These are phyloP conservation scores for Melipona bicolor DNA, from an alignment of 2,888 invertebrate species.

Conservation along the genomic window DNA sequence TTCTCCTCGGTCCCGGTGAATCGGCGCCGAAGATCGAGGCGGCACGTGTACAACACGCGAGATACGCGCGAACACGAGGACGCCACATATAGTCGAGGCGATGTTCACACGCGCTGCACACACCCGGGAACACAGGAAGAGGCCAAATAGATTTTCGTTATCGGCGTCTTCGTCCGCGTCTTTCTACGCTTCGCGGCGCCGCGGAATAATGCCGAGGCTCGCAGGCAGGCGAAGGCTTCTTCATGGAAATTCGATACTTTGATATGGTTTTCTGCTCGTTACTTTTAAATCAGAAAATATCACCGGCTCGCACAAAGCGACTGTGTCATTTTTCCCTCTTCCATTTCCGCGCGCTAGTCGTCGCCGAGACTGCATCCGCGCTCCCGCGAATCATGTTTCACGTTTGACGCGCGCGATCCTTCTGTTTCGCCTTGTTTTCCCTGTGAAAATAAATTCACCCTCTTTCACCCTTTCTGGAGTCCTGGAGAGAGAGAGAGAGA, in stretches of 20 bases:
- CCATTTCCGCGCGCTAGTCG: neutral
- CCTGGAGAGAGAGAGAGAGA: neutral
- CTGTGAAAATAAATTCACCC: neutral
- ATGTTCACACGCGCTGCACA: constrained; percentile 55
- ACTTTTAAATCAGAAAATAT: constrained; percentile 51
- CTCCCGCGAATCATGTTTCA: neutral
- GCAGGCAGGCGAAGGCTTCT: constrained; percentile 56
- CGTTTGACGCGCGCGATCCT: neutral
- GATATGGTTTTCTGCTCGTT: constrained; percentile 57
- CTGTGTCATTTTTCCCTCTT: constrained; percentile 12
- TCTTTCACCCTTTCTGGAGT: no score
- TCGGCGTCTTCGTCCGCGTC: constrained; percentile 74
- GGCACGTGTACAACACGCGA: constrained; percentile 7
- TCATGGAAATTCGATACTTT: constrained; percentile 62
- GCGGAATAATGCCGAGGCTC: constrained; percentile 67
- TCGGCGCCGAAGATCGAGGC: constrained; percentile 60
- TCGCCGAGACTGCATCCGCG: neutral
- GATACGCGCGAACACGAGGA: neutral
- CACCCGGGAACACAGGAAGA: constrained; percentile 63
- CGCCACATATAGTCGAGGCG: neutral
- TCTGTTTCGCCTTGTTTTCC: neutral
- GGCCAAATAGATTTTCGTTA: constrained; percentile 80
- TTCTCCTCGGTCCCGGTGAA: constrained; percentile 51
- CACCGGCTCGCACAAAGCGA: constrained; percentile 7
- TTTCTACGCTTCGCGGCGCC: constrained; percentile 48